Conservation (phyloP, 2,797 vertebrate species). For the Eupleurogrammus muticus region DNA sequence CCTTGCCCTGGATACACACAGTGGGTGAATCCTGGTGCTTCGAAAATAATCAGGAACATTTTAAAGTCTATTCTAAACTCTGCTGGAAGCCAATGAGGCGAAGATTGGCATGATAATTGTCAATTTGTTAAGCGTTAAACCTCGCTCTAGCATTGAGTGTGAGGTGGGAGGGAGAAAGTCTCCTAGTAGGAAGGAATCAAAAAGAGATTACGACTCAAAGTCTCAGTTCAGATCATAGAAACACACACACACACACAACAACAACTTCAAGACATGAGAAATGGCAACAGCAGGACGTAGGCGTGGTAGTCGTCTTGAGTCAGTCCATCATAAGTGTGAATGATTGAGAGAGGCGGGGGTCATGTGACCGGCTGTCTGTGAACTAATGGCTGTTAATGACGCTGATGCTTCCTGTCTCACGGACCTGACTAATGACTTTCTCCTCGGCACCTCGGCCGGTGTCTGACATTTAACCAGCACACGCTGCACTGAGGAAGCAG, state of each 20-base stretch:
- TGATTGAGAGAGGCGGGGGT: slow-evolving; percentile 35
- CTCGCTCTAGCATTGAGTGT: slow-evolving; percentile 15
- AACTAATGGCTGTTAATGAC: slow-evolving; percentile 70
- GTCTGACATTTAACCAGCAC: slow-evolving; percentile 64
- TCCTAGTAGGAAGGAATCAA: slow-evolving; percentile 37
- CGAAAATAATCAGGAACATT: slow-evolving; percentile 57
- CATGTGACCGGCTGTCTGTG: slow-evolving; percentile 50
- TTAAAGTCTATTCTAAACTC: slow-evolving; percentile 60
- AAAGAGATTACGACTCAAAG: slow-evolving; percentile 17
- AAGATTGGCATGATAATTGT: slow-evolving; percentile 57
- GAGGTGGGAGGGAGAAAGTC: slow-evolving; percentile 2
- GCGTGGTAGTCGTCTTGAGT: slow-evolving; percentile 26
- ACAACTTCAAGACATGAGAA: slow-evolving; percentile 1
- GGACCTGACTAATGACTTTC: slow-evolving; percentile 56
- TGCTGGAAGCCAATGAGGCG: slow-evolving; percentile 53
- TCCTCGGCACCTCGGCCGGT: slow-evolving; percentile 48
- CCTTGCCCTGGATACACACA: slow-evolving; percentile 23
- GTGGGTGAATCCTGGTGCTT: slow-evolving; percentile 35
- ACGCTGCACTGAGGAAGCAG: slow-evolving; percentile 11
- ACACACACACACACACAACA: background rate
- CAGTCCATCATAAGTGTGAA: slow-evolving; percentile 46
- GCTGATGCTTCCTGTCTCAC: slow-evolving; percentile 58
- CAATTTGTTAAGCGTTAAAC: slow-evolving; percentile 52
- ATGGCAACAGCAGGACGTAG: slow-evolving; percentile 38
- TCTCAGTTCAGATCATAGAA: slow-evolving; percentile 12